A percentile compares a stretch with the other conserved stretches of the same genome.
phyloP scores from a whole-genome alignment of 2,888 invertebrate species.

The Adelognathus sp. region DNA sequence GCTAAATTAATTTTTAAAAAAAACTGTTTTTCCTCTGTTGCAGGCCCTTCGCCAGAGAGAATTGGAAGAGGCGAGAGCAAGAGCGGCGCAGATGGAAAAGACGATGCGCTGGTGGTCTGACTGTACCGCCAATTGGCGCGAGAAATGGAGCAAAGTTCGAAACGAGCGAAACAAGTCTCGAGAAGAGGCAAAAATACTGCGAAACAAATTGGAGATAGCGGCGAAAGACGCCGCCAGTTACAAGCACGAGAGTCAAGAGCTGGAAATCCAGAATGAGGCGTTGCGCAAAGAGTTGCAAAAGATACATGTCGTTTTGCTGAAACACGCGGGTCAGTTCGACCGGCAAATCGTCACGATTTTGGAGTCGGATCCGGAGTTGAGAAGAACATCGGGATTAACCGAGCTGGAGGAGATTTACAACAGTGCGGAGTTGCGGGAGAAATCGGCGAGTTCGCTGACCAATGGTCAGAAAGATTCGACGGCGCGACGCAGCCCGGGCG shows the following conservation, averaged over 20 bases:
- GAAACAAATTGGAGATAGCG: slow-evolving; percentile 90
- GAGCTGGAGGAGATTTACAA: slow-evolving; percentile 74
- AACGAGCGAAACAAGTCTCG: slow-evolving; percentile 96
- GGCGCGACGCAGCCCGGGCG: slow-evolving; percentile 63
- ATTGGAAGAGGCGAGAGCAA: slow-evolving; percentile 95
- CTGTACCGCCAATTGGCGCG: slow-evolving; percentile 97
- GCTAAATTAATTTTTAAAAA: not conserved
- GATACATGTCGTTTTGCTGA: slow-evolving; percentile 86
- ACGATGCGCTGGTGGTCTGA: slow-evolving; percentile 99
- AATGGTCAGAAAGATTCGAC: slow-evolving; percentile 61
- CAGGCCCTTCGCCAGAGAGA: slow-evolving; percentile 88
- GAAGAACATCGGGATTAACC: slow-evolving; percentile 73
- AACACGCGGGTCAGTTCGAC: slow-evolving; percentile 88
- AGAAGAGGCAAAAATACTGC: slow-evolving; percentile 92
- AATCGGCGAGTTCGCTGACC: slow-evolving; percentile 43
- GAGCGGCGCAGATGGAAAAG: slow-evolving; percentile 99
- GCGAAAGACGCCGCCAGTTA: slow-evolving; percentile 88
- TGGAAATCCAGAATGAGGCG: slow-evolving; percentile 89
- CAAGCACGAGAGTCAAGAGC: slow-evolving; percentile 90
- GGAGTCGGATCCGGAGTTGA: slow-evolving; percentile 75
- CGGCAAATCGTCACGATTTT: slow-evolving; percentile 78
- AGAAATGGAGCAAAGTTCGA: slow-evolving; percentile 97
- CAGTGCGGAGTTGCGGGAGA: slow-evolving; percentile 69
- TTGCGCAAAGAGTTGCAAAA: slow-evolving; percentile 92
- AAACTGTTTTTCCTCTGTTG: not conserved